Evolutionary conservation across 1,140 invertebrate genomes (phyloP).

Genomic region (Diplogasteroides magnus): DNA sequence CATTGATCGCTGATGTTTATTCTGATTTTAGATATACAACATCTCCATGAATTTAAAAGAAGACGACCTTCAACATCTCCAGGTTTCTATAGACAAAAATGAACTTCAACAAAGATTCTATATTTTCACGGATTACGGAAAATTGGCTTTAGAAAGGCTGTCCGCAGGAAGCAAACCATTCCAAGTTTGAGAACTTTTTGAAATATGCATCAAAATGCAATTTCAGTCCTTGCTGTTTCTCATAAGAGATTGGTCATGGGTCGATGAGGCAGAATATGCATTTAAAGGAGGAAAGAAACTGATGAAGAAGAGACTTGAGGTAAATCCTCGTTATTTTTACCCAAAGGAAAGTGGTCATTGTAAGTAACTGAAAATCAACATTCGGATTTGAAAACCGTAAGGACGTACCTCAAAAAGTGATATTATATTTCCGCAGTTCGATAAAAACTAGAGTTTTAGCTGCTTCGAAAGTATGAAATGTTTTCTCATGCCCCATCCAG

Average conservation of each 20-base stretch:
- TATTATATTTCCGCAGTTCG: too few relatives aligned
- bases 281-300: slow-evolving; percentile 78
- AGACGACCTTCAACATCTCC: slow-evolving; percentile 62
- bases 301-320: slow-evolving; percentile 76
- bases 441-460: too few relatives aligned
- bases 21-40: slow-evolving; percentile 61
- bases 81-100: too few relatives aligned
- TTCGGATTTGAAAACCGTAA: slow-evolving; percentile 81
- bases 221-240: slow-evolving; percentile 81
- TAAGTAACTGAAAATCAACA: slow-evolving; percentile 84
- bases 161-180: slow-evolving; percentile 77
- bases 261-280: slow-evolving; percentile 91
- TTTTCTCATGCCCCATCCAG: slow-evolving; percentile 96
- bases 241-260: slow-evolving; percentile 95
- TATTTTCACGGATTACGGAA: slow-evolving; percentile 92
- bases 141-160: slow-evolving; percentile 82
- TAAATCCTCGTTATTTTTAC: slow-evolving; percentile 50
- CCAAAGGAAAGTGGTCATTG: too few relatives aligned
- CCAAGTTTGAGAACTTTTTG: slow-evolving; percentile 59
- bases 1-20: neutral
- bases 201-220: slow-evolving; percentile 10
- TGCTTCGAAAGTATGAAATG: slow-evolving; percentile 92
- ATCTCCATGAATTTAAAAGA: slow-evolving; percentile 62
- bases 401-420: slow-evolving; percentile 86
- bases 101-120: slow-evolving; percentile 27